Evolutionary conservation across 2,888 invertebrate species (phyloP), one percentile per base, ranked within the genome.

Genomic region (Calliphora vomitoria): DNA sequence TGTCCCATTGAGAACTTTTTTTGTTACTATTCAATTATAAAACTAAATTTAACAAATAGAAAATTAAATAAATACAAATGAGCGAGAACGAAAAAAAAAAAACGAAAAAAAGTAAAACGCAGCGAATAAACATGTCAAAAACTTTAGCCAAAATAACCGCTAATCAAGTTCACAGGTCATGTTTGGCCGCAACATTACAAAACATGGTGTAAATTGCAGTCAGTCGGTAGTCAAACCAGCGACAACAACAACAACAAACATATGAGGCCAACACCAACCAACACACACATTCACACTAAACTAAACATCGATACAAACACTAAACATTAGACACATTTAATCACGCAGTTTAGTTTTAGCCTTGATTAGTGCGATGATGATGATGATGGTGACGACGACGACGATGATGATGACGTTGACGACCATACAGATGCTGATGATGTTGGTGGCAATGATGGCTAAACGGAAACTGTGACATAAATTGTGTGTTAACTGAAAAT

Each of bases 91-190:
- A 38, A 86, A 80, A 87, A 69, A 79, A 50, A 72, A 80, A 44
- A 58, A 44, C 18, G 3, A 3, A 58, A 71, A 31, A 62, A 38
- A 58, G 15, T 8, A 53, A 25, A 74, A 62, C 35, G 55, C 66
- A 74, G 35, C 64, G 41, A 60, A 76, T 87, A 89, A 89, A 89
- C 89, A 90, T 88, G 89, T 91, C 90, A 90, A 89, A 90, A 91
- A 89, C 89, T 89, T 87, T 90, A 90, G 91, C 89, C 90, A 91
- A 89, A 90, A 89, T 90, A 92, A 92, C 92, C 92, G 92, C 92
- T 92, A 92, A 92, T 92, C 92, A 92, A 92, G 91, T 91, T 90
- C 91, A 90, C 90, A 91, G 91, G 91, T 90, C 89, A 89, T 86
- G 88, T 86, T 83, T 85, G 84, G 82, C 85, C 87, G 87, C 87